Conservation (phyloP, 2,888 invertebrate genomes). For the Drosophila peninsularis region DNA sequence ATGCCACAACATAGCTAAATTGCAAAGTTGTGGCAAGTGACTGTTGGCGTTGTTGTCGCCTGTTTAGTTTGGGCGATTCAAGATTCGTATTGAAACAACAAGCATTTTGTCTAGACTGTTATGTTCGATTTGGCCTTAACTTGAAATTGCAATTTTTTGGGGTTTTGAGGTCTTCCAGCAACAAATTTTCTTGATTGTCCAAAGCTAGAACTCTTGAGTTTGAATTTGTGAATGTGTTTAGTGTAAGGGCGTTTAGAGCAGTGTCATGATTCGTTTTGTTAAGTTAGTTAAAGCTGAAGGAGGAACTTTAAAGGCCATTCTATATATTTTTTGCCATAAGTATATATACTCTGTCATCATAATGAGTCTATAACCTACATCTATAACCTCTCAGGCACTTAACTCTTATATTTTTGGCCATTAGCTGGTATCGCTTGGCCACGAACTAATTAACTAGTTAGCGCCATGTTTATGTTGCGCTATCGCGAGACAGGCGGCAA, state of each 20-base stretch:
- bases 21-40: constrained; percentile 35
- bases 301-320: background rate
- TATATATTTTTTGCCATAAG: no score
- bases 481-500: constrained; percentile 51
- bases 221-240: background rate
- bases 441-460: constrained; percentile 63
- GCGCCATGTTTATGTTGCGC: constrained; percentile 58
- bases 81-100: constrained; percentile 60
- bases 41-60: constrained; percentile 21
- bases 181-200: constrained; percentile 4
- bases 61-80: constrained; percentile 19
- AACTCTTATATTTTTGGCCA: constrained; percentile 30
- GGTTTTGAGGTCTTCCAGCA: constrained; percentile 27
- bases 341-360: background rate
- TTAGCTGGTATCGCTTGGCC: constrained; percentile 54
- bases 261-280: background rate
- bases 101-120: constrained; percentile 73
- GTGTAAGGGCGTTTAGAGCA: background rate
- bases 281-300: background rate
- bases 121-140: constrained; percentile 69
- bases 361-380: background rate
- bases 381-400: background rate
- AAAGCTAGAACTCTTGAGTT: background rate
- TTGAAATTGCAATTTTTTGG: constrained; percentile 12
- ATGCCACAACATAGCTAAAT: constrained; percentile 42